Conservation (phyloP, 2,797 vertebrate species). For the Tenualosa thibaudeaui region DNA sequence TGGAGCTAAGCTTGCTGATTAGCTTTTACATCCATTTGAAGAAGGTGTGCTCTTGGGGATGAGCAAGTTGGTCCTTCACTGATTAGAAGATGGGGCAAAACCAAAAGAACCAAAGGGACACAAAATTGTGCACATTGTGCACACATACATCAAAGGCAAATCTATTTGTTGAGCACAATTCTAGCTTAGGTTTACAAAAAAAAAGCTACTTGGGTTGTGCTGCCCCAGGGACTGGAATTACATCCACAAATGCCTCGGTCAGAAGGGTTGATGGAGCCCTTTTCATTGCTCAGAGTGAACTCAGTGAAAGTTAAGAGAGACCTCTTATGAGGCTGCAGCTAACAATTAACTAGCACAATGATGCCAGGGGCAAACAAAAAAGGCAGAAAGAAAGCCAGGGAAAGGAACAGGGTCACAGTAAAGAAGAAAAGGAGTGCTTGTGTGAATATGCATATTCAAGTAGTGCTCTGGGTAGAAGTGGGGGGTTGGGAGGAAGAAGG, state of each 20-base stretch:
- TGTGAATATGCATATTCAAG: constrained; percentile 32
- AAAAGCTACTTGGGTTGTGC: not conserved
- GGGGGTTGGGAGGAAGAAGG: not conserved
- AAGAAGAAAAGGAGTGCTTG: constrained; percentile 17
- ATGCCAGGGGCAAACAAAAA: constrained; percentile 24
- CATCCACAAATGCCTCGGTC: not conserved
- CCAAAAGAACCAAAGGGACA: not conserved
- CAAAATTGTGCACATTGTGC: not conserved
- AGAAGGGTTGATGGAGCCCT: not conserved
- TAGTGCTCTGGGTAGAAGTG: not conserved
- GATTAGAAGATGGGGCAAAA: not conserved
- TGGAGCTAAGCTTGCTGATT: not conserved
- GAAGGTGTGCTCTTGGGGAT: not conserved
- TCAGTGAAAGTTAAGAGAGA: not conserved
- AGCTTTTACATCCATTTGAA: not conserved
- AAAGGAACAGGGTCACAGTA: constrained; percentile 40
- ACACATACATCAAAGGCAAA: not conserved
- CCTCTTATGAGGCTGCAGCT: constrained; percentile 1
- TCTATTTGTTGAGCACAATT: not conserved
- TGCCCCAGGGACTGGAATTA: not conserved
- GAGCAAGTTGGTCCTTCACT: not conserved
- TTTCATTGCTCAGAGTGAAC: not conserved
- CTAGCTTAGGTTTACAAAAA: not conserved
- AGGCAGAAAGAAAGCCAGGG: constrained; percentile 33
- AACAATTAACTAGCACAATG: not conserved